Evolutionary conservation across 2,113 vertebrate genomes (phyloP).

Genomic region (Phrynosoma blainvillii): DNA sequence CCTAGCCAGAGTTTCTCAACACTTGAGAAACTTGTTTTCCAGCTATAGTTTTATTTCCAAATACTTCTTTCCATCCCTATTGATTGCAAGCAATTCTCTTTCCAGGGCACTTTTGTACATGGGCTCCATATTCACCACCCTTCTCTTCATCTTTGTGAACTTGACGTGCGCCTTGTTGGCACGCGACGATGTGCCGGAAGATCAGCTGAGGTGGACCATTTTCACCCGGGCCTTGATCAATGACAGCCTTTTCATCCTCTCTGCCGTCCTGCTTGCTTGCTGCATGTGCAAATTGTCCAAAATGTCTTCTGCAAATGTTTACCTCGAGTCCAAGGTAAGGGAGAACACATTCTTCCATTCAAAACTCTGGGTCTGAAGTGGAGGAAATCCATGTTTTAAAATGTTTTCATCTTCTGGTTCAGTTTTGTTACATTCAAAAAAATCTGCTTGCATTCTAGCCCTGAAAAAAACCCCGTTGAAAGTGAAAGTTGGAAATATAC

Average conservation of each 20-base stretch:
- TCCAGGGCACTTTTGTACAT: constrained; percentile 86
- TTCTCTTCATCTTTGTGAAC: constrained; percentile 93
- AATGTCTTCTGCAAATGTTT: constrained; percentile 97
- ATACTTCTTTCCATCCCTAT: constrained; percentile 11
- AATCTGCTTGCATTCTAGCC: too few relatives aligned
- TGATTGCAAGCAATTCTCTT: too few relatives aligned
- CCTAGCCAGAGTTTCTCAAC: too few relatives aligned
- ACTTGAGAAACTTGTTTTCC: too few relatives aligned
- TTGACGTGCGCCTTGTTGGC: constrained; percentile 90
- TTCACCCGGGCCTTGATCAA: constrained; percentile 89
- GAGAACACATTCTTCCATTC: too few relatives aligned
- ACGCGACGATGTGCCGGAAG: constrained; percentile 79
- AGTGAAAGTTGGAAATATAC: too few relatives aligned
- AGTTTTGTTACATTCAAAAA: too few relatives aligned
- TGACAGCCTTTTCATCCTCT: constrained; percentile 93
- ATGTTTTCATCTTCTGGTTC: too few relatives aligned
- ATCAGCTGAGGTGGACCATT: constrained; percentile 80
- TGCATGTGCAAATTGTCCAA: constrained; percentile 95
- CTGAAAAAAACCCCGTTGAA: too few relatives aligned
- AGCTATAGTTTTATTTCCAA: background rate
- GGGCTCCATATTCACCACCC: constrained; percentile 86
- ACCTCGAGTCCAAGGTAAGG: constrained; percentile 95
- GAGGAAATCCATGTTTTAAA: too few relatives aligned
- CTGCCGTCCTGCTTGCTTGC: constrained; percentile 89
- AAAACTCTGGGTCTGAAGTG: too few relatives aligned